Conservation (phyloP, 2,888 invertebrate species). For the Chironomus riparius region DNA sequence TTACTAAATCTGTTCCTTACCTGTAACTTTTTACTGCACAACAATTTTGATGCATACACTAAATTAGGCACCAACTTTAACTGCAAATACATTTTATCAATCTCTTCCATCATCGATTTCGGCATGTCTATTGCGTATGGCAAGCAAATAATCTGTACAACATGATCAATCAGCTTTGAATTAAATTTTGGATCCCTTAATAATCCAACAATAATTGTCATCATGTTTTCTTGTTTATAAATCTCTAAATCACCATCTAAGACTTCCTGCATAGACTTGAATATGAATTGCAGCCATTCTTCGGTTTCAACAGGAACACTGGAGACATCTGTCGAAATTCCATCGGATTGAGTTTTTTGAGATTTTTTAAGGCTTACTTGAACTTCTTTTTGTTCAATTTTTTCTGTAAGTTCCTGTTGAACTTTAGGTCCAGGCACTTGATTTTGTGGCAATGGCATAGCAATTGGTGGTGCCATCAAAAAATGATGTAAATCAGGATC, state of each 20-base stretch:
- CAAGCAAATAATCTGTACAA: constrained; percentile 53
- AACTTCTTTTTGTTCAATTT: constrained; percentile 8
- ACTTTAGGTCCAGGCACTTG: constrained; percentile 45
- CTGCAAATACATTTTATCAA: constrained; percentile 57
- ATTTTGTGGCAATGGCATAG: constrained; percentile 33
- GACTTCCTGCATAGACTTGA: constrained; percentile 71
- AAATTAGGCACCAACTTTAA: constrained; percentile 74
- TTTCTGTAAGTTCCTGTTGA: not conserved
- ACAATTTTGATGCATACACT: constrained; percentile 64
- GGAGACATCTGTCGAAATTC: constrained; percentile 38
- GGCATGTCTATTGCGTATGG: constrained; percentile 51
- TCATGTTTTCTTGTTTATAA: constrained; percentile 59
- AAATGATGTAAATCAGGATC: constrained; percentile 19
- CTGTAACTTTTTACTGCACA: constrained; percentile 41
- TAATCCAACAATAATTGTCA: constrained; percentile 54
- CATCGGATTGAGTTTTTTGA: constrained; percentile 12
- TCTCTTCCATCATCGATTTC: constrained; percentile 42
- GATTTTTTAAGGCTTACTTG: constrained; percentile 39
- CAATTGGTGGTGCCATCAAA: not conserved
- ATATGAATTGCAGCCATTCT: constrained; percentile 78
- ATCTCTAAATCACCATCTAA: constrained; percentile 71
- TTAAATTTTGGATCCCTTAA: constrained; percentile 54
- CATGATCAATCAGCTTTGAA: constrained; percentile 53
- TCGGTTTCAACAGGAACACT: constrained; percentile 69
- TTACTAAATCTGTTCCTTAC: not conserved